Conservation (phyloP, 2,113 vertebrate genomes). For the Phyllostomus discolor region DNA sequence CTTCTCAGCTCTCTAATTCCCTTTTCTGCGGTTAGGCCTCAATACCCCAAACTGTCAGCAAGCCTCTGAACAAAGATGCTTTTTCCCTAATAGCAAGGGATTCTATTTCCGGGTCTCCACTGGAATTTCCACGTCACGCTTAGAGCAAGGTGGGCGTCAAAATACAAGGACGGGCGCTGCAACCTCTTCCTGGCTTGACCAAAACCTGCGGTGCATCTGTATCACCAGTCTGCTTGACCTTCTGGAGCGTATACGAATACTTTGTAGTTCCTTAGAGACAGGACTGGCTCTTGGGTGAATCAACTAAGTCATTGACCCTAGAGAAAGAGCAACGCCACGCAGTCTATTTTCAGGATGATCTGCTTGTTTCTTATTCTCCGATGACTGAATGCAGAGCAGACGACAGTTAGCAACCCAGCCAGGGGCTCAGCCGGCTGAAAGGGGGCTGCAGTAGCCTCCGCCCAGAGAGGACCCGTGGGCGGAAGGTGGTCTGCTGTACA, state of each 20-base stretch:
- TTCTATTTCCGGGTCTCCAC: not conserved
- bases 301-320: not conserved
- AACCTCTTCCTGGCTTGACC: not conserved
- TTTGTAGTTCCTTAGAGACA: not conserved
- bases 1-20: not conserved
- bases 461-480: not conserved
- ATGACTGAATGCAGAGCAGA: not conserved
- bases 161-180: not conserved
- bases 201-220: not conserved
- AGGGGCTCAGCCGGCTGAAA: not conserved
- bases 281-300: not conserved
- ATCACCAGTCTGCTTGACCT: not conserved
- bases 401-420: not conserved
- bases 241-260: not conserved
- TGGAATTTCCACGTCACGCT: not conserved
- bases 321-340: not conserved
- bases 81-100: not conserved
- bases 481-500: not conserved
- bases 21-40: not conserved
- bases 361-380: not conserved
- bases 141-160: not conserved
- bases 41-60: not conserved
- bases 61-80: slow-evolving; percentile 4
- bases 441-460: not conserved
- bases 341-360: not conserved